Evolutionary conservation across 2,888 invertebrate species (phyloP).

Genomic region (Shargacucullia verbasci): DNA sequence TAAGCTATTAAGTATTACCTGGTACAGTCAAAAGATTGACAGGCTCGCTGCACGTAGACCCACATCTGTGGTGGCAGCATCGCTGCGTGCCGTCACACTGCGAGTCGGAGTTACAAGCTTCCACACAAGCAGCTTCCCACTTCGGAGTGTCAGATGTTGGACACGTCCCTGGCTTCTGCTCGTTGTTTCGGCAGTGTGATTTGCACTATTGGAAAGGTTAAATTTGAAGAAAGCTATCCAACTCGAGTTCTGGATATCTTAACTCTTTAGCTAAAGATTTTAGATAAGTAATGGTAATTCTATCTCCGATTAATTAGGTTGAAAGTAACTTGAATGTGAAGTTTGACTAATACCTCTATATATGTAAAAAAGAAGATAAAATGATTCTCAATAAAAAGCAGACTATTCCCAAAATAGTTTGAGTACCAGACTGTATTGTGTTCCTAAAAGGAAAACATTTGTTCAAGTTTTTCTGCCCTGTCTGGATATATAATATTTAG

Average conservation of each 20-base stretch:
- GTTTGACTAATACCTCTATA: too few relatives aligned
- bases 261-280: too few relatives aligned
- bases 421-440: constrained; percentile 33
- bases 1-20: constrained; percentile 83
- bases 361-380: too few relatives aligned
- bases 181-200: constrained; percentile 86
- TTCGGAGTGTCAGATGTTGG: constrained; percentile 79
- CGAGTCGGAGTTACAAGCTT: constrained; percentile 90
- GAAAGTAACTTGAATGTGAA: too few relatives aligned
- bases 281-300: too few relatives aligned
- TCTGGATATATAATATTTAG: constrained; percentile 35
- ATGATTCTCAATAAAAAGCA: too few relatives aligned
- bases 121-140: constrained; percentile 90
- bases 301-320: too few relatives aligned
- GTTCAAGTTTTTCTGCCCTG: constrained; percentile 47
- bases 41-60: constrained; percentile 91
- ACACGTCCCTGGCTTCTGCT: constrained; percentile 83
- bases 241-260: too few relatives aligned
- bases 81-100: constrained; percentile 92
- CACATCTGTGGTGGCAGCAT: constrained; percentile 92
- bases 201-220: constrained; percentile 85
- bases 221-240: too few relatives aligned
- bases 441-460: constrained; percentile 32
- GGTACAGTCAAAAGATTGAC: constrained; percentile 87
- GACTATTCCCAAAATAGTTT: constrained; percentile 4